Evolutionary conservation across 2,113 vertebrate species (phyloP).

Genomic region (Caloenas nicobarica): DNA sequence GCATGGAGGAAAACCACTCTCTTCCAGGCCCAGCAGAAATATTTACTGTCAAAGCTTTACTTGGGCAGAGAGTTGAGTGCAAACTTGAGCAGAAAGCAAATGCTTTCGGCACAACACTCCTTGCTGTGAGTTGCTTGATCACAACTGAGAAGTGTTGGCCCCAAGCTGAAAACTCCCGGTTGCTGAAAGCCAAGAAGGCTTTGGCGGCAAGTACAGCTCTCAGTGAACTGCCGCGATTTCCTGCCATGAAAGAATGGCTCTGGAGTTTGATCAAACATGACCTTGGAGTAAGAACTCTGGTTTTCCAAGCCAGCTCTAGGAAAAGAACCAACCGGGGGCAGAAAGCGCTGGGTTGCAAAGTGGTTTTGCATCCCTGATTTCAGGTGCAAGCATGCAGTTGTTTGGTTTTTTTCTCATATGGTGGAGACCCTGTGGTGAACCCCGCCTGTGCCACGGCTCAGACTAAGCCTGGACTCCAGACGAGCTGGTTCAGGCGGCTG

Average conservation of each 20-base stretch:
- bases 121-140: conserved; percentile 37
- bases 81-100: conserved; percentile 55
- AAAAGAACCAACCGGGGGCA: not conserved
- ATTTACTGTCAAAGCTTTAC: not conserved
- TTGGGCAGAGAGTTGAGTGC: not conserved
- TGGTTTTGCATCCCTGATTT: not conserved
- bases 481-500: not conserved
- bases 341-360: not conserved
- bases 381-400: not conserved
- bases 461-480: not conserved
- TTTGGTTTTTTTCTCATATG: not conserved
- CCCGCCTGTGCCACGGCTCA: not conserved
- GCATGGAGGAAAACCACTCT: accelerated
- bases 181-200: conserved; percentile 52
- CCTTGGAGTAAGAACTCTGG: not conserved
- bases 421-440: not conserved
- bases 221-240: not conserved
- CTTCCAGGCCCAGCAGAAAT: not conserved
- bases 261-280: not conserved
- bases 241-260: not conserved
- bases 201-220: conserved; percentile 1
- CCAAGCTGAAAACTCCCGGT: not conserved
- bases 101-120: conserved; percentile 33
- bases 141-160: conserved; percentile 55
- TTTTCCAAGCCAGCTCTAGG: not conserved